Percentiles rank a stretch among this genome's conserved stretches.
Evolutionary conservation across 2,888 invertebrate genomes (phyloP).

Genomic region (Gandaritis pyraliata): DNA sequence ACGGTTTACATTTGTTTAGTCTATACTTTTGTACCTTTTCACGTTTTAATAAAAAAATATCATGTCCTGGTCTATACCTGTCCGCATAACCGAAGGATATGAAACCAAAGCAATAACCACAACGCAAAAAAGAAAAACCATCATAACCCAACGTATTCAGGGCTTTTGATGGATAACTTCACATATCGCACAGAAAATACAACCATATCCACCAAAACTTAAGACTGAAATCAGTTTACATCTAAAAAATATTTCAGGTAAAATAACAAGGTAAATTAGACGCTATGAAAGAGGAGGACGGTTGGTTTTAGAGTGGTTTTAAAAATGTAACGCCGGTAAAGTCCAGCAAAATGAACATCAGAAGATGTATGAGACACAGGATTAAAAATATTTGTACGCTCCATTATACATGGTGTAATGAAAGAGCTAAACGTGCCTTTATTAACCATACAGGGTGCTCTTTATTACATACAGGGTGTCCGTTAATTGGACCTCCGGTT

Average conservation of each 20-base stretch:
- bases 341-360: conserved; percentile 80
- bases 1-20: no score
- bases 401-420: conserved; percentile 83
- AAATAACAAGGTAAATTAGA: conserved; percentile 9
- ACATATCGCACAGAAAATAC: conserved; percentile 35
- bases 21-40: no score
- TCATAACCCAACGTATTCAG: conserved; percentile 62
- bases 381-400: conserved; percentile 84
- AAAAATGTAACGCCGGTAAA: conserved; percentile 57
- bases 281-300: conserved; percentile 36
- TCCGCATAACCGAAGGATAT: conserved; percentile 56
- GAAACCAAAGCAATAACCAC: conserved; percentile 67
- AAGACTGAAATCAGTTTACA: conserved; percentile 13
- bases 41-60: no score
- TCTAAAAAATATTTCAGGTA: conserved; percentile 35
- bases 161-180: conserved; percentile 47
- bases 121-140: conserved; percentile 67
- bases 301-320: conserved; percentile 44
- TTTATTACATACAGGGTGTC: conserved; percentile 58
- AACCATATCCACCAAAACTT: conserved; percentile 24
- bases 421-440: conserved; percentile 78
- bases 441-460: conserved; percentile 75
- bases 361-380: conserved; percentile 82
- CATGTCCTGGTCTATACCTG: conserved; percentile 52
- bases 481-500: conserved; percentile 74